Evolutionary conservation across 2,888 invertebrate species (phyloP).

Genomic region (Mayetiola destructor): DNA sequence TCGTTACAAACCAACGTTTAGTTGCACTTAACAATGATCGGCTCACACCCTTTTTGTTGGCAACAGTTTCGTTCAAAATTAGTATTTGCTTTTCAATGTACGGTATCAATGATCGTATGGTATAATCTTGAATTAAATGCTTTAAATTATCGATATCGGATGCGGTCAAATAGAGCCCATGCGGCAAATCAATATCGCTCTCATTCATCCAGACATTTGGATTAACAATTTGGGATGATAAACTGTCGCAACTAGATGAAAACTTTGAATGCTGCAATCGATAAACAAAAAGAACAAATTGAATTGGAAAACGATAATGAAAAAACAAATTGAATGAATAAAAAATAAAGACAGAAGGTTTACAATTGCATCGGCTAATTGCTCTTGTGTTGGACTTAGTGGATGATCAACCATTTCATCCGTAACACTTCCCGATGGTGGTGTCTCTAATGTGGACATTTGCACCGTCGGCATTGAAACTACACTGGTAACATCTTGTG

Average conservation of each 20-base stretch:
- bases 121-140: slow-evolving; percentile 75
- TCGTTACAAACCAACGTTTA: slow-evolving; percentile 88
- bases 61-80: slow-evolving; percentile 60
- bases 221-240: slow-evolving; percentile 33
- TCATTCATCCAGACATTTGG: slow-evolving; percentile 46
- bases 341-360: slow-evolving; percentile 1
- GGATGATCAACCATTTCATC: slow-evolving; percentile 48
- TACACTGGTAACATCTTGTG: slow-evolving; percentile 39
- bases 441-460: slow-evolving; percentile 24
- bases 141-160: slow-evolving; percentile 76
- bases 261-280: slow-evolving; percentile 30
- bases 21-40: slow-evolving; percentile 87
- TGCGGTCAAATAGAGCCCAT: slow-evolving; percentile 61
- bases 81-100: slow-evolving; percentile 82
- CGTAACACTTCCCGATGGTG: slow-evolving; percentile 20
- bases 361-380: slow-evolving; percentile 42
- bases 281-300: not conserved
- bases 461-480: slow-evolving; percentile 32
- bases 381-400: slow-evolving; percentile 54
- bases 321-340: slow-evolving; percentile 9
- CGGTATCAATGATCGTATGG: slow-evolving; percentile 70
- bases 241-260: slow-evolving; percentile 43
- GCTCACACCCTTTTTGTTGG: slow-evolving; percentile 83
- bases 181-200: slow-evolving; percentile 39
- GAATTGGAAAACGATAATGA: not conserved